phyloP scores from a whole-genome alignment of 2,113 vertebrate species.

The Grammomys dolichurus region DNA sequence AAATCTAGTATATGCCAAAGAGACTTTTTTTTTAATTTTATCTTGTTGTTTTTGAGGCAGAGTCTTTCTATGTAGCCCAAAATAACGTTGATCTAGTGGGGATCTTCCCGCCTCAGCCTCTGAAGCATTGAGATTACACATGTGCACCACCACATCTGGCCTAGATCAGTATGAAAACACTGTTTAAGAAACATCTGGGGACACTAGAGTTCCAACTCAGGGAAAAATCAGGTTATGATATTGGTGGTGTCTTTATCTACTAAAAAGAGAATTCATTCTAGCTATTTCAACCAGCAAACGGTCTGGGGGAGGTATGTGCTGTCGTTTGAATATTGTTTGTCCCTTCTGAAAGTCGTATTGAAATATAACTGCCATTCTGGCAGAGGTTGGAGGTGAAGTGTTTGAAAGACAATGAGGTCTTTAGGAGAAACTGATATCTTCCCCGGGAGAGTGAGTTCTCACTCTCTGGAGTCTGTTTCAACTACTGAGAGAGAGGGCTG shows the following conservation, averaged over 20 bases:
- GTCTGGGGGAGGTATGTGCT: background rate
- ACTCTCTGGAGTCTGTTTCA: background rate
- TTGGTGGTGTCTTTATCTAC: conserved; percentile 14
- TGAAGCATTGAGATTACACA: background rate
- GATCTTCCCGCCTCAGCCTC: background rate
- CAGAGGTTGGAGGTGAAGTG: background rate
- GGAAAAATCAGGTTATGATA: conserved; percentile 36
- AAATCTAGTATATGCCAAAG: background rate
- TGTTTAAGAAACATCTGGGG: background rate
- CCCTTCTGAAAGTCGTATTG: background rate
- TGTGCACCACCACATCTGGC: background rate
- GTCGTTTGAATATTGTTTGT: background rate
- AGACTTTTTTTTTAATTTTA: background rate
- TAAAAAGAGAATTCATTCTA: conserved; percentile 51
- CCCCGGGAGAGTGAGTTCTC: background rate
- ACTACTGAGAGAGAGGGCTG: background rate
- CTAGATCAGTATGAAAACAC: background rate
- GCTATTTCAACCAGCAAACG: conserved; percentile 46
- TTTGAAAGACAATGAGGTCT: background rate
- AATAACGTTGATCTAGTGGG: background rate
- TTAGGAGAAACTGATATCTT: background rate
- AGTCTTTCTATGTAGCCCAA: background rate
- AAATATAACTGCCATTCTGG: background rate
- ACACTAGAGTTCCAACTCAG: background rate
- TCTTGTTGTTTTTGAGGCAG: background rate